These are phyloP conservation scores for Raphicerus campestris DNA, from an alignment of 2,113 vertebrate genomes.

Conservation along the genomic window DNA sequence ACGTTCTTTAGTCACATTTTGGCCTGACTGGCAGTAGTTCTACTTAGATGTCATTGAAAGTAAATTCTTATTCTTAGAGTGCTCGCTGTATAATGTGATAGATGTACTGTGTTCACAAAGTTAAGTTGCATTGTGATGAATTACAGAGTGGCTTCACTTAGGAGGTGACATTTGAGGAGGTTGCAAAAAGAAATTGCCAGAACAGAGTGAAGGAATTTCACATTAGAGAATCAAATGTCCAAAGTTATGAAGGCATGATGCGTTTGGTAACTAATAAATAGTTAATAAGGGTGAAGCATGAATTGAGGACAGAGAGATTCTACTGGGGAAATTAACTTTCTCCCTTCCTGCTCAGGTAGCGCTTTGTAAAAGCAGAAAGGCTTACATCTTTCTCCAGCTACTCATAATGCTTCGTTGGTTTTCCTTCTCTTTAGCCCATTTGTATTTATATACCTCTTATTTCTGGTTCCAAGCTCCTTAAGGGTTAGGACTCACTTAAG, in stretches of 20 bases:
- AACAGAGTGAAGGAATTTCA: background rate
- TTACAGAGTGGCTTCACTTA: background rate
- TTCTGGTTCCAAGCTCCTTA: slow-evolving; percentile 15
- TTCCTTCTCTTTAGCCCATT: background rate
- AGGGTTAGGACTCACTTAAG: background rate
- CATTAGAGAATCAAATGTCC: background rate
- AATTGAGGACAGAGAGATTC: background rate
- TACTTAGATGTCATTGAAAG: background rate
- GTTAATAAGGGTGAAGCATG: background rate
- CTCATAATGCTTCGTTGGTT: background rate
- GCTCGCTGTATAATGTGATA: background rate
- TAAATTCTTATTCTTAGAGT: background rate
- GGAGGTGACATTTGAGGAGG: background rate
- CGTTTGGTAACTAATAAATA: background rate
- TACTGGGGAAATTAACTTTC: background rate
- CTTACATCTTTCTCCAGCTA: background rate
- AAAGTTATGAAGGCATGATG: background rate
- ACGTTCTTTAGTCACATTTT: background rate
- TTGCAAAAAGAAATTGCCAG: background rate
- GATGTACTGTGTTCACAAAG: background rate
- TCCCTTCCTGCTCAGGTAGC: background rate
- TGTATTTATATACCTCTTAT: slow-evolving; percentile 19
- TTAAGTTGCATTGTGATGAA: background rate
- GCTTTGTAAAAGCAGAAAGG: background rate
- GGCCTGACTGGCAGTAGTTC: background rate